A percentile compares a stretch with the other conserved stretches of the same genome.
Evolutionary conservation across 2,113 vertebrate genomes (phyloP).

Genomic region (Notarius quadriscutis): DNA sequence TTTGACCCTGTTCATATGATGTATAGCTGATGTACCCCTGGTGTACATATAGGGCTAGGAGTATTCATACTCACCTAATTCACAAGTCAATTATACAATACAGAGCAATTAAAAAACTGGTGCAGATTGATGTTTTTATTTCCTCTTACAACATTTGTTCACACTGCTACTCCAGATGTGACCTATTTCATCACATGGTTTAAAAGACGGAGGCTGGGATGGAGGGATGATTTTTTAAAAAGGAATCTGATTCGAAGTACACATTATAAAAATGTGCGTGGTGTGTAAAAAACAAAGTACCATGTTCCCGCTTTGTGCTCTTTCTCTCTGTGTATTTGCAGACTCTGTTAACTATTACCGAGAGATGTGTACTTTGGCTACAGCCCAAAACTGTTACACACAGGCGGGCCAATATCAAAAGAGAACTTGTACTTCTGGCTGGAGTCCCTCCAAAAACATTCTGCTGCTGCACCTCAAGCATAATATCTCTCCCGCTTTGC

Average conservation of each 20-base stretch:
- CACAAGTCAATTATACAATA: not conserved
- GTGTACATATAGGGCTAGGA: not conserved
- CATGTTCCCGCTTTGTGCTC: slow-evolving; percentile 69
- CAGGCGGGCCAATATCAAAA: slow-evolving; percentile 77
- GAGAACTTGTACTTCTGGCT: slow-evolving; percentile 68
- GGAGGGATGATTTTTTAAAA: not conserved
- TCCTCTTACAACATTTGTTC: not conserved
- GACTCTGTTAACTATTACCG: slow-evolving; percentile 79
- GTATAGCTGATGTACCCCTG: not conserved
- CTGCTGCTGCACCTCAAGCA: slow-evolving; percentile 48
- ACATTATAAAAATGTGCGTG: slow-evolving; percentile 1
- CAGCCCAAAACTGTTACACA: slow-evolving; percentile 74
- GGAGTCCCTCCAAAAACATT: slow-evolving; percentile 72
- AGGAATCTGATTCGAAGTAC: slow-evolving; percentile 18
- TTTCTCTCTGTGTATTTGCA: slow-evolving; percentile 71
- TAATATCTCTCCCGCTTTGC: slow-evolving; percentile 14
- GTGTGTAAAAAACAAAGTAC: slow-evolving; percentile 60
- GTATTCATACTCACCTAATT: too few relatives aligned
- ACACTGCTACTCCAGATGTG: not conserved
- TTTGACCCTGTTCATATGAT: slow-evolving; percentile 1
- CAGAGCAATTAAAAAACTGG: not conserved
- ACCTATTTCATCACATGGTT: slow-evolving; percentile 3
- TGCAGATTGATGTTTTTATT: not conserved
- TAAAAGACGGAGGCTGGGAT: not conserved
- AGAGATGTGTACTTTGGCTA: slow-evolving; percentile 76